Percentiles rank a stretch among this genome's conserved stretches.
These are phyloP conservation scores for Girardinus metallicus DNA, from an alignment of 2,797 vertebrate species.

Conservation along the genomic window DNA sequence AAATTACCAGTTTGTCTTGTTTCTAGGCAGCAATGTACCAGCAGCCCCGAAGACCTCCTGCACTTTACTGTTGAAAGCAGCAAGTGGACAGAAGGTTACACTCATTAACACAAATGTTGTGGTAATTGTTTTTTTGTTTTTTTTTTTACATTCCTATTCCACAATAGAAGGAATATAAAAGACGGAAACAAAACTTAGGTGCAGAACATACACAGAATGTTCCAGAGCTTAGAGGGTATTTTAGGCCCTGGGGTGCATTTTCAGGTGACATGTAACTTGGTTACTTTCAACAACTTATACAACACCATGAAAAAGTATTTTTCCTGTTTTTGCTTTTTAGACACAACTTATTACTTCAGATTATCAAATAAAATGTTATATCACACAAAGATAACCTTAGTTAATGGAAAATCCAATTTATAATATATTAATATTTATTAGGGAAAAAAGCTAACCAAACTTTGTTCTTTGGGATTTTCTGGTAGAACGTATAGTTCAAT, in stretches of 20 bases:
- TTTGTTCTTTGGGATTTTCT: neutral
- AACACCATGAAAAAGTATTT: neutral
- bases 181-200: neutral
- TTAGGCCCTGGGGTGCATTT: neutral
- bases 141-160: neutral
- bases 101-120: neutral
- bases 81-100: neutral
- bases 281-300: neutral
- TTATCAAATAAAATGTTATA: neutral
- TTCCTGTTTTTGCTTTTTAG: neutral
- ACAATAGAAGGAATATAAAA: neutral
- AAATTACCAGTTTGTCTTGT: slow-evolving; percentile 27
- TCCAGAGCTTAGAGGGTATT: neutral
- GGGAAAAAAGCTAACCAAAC: neutral
- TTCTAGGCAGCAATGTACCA: slow-evolving; percentile 29
- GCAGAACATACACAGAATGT: neutral
- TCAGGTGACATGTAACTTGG: neutral
- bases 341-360: neutral
- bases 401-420: neutral
- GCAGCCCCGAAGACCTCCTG: neutral
- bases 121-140: neutral
- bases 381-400: neutral
- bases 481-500: neutral
- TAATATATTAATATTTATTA: neutral
- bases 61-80: slow-evolving; percentile 1